phyloP scores from a whole-genome alignment of 2,113 vertebrate genomes.

The Haplotaxodon microlepis region DNA sequence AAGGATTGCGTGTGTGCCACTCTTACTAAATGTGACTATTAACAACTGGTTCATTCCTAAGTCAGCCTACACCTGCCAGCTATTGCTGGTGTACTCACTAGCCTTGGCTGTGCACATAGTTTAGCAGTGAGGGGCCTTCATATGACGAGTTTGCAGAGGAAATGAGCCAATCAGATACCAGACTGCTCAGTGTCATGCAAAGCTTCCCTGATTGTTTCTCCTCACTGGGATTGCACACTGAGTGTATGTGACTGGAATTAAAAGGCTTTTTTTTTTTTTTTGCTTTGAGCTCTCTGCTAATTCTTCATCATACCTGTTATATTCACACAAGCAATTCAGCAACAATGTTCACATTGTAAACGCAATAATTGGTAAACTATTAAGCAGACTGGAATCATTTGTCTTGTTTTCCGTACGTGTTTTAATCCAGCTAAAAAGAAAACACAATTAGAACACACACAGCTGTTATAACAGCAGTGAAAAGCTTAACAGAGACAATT shows the following conservation, averaged over 20 bases:
- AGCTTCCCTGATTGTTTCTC: slow-evolving; percentile 20
- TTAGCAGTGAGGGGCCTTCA: not conserved
- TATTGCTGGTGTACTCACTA: not conserved
- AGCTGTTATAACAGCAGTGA: slow-evolving; percentile 29
- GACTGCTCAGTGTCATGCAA: not conserved
- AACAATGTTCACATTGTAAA: not conserved
- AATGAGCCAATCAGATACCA: slow-evolving; percentile 1
- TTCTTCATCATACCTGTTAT: not conserved
- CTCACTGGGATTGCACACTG: not conserved
- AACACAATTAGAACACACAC: not conserved
- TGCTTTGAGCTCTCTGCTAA: not conserved
- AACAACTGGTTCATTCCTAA: slow-evolving; percentile 10
- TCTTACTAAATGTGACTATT: not conserved
- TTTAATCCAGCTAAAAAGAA: not conserved
- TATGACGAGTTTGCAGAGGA: slow-evolving; percentile 9
- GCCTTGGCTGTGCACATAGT: not conserved
- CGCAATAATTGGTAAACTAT: not conserved
- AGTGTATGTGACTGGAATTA: slow-evolving; percentile 20
- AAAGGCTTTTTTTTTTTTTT: not conserved
- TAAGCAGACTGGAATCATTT: not conserved
- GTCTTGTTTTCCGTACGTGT: not conserved
- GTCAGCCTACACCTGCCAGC: not conserved
- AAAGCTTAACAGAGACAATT: slow-evolving; percentile 23
- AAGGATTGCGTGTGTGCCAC: not conserved
- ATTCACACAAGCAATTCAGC: not conserved